Conservation (phyloP, 2,797 vertebrate genomes). For the Lepilemur septentrionalis region DNA sequence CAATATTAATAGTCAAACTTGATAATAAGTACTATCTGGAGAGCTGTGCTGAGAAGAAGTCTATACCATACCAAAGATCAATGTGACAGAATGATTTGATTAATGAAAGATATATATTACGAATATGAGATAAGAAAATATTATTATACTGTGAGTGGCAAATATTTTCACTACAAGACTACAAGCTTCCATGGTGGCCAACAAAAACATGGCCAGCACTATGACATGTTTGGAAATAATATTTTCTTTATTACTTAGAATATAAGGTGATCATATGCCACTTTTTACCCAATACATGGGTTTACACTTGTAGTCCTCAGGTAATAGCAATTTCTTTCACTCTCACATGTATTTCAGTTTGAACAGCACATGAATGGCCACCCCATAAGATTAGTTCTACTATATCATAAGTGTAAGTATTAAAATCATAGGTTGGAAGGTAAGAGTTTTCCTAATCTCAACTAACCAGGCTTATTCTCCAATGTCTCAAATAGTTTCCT, state of each 20-base stretch:
- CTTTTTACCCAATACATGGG: background rate
- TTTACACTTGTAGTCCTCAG: background rate
- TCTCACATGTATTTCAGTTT: background rate
- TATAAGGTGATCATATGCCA: background rate
- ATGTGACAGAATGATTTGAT: background rate
- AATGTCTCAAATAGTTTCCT: background rate
- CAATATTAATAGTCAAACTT: background rate
- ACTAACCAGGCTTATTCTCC: background rate
- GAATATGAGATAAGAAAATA: background rate
- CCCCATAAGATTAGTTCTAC: background rate
- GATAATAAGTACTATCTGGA: background rate
- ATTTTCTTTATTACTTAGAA: background rate
- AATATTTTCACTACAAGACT: background rate
- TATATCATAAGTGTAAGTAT: background rate
- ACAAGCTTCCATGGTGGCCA: background rate
- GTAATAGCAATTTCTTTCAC: background rate
- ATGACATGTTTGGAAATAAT: background rate
- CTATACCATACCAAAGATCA: background rate
- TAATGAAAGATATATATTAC: background rate
- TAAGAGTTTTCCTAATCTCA: background rate
- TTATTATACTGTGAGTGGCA: background rate
- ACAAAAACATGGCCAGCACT: background rate
- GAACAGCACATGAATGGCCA: background rate
- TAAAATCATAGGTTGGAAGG: background rate
- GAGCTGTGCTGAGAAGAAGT: background rate